Conservation (phyloP, 2,888 invertebrate genomes). For the Stenoptilia bipunctidactyla region DNA sequence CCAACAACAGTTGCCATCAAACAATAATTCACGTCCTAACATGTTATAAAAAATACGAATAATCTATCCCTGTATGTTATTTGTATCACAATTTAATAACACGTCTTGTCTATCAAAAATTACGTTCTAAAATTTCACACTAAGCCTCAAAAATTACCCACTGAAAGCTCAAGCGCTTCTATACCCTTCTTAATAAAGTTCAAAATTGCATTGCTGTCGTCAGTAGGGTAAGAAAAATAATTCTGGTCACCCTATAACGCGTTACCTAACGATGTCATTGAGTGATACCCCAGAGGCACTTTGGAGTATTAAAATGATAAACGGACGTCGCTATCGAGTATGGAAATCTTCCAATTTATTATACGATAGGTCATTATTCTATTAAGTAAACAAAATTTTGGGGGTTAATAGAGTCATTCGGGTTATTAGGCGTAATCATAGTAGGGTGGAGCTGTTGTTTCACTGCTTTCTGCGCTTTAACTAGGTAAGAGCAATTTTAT, state of each 20-base stretch:
- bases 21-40: slow-evolving; percentile 29
- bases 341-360: slow-evolving; percentile 70
- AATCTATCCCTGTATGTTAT: slow-evolving; percentile 44
- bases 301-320: slow-evolving; percentile 66
- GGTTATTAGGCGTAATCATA: slow-evolving; percentile 38
- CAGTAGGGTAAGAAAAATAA: too few species aligned
- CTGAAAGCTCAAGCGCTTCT: too few species aligned
- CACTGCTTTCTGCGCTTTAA: slow-evolving; percentile 22
- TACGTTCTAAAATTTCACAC: slow-evolving; percentile 9
- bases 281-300: slow-evolving; percentile 53
- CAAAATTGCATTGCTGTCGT: too few species aligned
- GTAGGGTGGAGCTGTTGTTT: slow-evolving; percentile 27
- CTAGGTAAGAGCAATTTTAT: too few species aligned
- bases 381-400: slow-evolving; percentile 63
- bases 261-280: slow-evolving; percentile 51
- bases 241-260: slow-evolving; percentile 18
- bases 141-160: slow-evolving; percentile 11
- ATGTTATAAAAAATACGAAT: slow-evolving; percentile 34
- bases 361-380: slow-evolving; percentile 67
- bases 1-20: slow-evolving; percentile 11
- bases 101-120: slow-evolving; percentile 45
- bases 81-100: slow-evolving; percentile 61
- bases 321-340: slow-evolving; percentile 54
- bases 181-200: too few species aligned
- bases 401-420: slow-evolving; percentile 62